These are phyloP conservation scores for Platycheirus albimanus DNA, from an alignment of 2,888 invertebrate species.

Conservation along the genomic window DNA sequence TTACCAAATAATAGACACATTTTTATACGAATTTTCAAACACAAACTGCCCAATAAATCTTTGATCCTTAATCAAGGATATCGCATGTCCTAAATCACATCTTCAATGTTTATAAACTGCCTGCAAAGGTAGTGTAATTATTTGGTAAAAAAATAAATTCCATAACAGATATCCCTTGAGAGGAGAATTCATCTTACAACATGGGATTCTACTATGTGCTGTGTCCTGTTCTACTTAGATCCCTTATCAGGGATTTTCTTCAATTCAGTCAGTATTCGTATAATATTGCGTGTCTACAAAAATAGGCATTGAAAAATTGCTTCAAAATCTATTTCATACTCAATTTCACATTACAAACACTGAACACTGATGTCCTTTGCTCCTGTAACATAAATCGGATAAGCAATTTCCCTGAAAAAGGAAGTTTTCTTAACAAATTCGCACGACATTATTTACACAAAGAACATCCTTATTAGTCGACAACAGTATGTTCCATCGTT, in stretches of 20 bases:
- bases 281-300: not conserved
- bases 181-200: slow-evolving; percentile 25
- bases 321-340: slow-evolving; percentile 57
- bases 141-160: slow-evolving; percentile 35
- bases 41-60: slow-evolving; percentile 69
- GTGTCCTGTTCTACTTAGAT: slow-evolving; percentile 23
- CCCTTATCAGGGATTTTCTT: slow-evolving; percentile 54
- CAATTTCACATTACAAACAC: slow-evolving; percentile 54
- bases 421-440: slow-evolving; percentile 42
- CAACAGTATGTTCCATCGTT: slow-evolving; percentile 11
- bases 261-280: not conserved
- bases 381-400: slow-evolving; percentile 48
- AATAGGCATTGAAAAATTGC: slow-evolving; percentile 43
- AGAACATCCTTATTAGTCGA: slow-evolving; percentile 54
- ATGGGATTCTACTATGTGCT: slow-evolving; percentile 1
- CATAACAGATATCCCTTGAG: slow-evolving; percentile 34
- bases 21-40: slow-evolving; percentile 17
- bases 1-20: slow-evolving; percentile 29
- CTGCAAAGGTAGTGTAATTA: slow-evolving; percentile 29
- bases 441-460: slow-evolving; percentile 57
- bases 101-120: slow-evolving; percentile 30
- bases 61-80: slow-evolving; percentile 66
- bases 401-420: slow-evolving; percentile 46
- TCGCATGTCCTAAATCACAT: slow-evolving; percentile 59
- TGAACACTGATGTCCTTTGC: slow-evolving; percentile 23